Evolutionary conservation across 2,888 invertebrate species (phyloP).

Genomic region (Eilema depressum): DNA sequence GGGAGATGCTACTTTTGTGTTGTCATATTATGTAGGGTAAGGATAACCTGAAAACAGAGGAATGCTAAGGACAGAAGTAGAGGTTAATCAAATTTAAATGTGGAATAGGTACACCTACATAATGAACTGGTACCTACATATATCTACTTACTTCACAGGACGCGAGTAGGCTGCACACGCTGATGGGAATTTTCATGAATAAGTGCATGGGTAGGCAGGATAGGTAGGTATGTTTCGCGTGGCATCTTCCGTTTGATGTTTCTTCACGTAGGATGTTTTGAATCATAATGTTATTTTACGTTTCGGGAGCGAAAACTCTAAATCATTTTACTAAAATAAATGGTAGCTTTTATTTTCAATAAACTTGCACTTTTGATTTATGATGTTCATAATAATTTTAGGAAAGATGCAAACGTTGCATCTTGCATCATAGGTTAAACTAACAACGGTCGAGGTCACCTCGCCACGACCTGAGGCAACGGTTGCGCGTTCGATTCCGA

Average conservation of each 20-base stretch:
- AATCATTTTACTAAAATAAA: conserved; percentile 21
- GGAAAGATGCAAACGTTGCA: background rate
- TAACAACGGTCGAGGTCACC: too few species aligned
- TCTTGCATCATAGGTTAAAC: background rate
- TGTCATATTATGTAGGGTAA: conserved; percentile 77
- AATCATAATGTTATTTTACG: conserved; percentile 40
- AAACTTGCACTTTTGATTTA: conserved; percentile 11
- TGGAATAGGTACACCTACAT: conserved; percentile 14
- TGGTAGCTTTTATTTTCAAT: conserved; percentile 9
- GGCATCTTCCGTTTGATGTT: background rate
- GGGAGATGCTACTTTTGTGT: conserved; percentile 54
- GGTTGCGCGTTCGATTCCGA: too few species aligned
- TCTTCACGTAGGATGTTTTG: conserved; percentile 44
- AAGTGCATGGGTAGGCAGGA: background rate
- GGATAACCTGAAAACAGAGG: conserved; percentile 67
- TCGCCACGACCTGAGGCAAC: background rate
- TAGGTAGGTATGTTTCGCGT: conserved; percentile 16
- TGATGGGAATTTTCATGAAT: conserved; percentile 47
- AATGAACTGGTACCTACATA: background rate
- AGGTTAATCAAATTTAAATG: conserved; percentile 59
- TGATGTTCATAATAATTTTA: background rate
- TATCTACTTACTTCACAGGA: conserved; percentile 36
- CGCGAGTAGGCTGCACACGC: conserved; percentile 50
- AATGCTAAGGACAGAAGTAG: conserved; percentile 56
- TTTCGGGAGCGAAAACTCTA: background rate